Conservation (phyloP, 2,797 vertebrate species). For the Meriones psammophilus region DNA sequence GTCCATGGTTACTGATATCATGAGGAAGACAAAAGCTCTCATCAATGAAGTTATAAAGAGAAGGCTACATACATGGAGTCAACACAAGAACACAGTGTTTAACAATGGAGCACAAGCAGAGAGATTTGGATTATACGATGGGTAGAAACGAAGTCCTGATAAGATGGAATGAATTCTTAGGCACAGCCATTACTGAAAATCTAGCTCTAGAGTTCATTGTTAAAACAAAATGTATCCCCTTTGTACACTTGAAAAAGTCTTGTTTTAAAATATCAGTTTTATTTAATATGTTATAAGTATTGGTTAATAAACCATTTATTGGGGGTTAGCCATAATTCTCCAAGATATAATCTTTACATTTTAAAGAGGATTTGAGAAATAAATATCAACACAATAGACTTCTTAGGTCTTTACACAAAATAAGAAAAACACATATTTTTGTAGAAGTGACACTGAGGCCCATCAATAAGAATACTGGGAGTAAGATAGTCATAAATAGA, state of each 20-base stretch:
- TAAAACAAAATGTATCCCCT: background rate
- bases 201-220: background rate
- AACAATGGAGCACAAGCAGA: background rate
- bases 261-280: background rate
- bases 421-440: background rate
- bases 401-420: background rate
- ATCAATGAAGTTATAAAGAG: background rate
- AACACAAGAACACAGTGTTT: slow-evolving; percentile 27
- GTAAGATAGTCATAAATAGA: background rate
- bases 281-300: background rate
- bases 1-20: background rate
- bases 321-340: background rate
- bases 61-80: background rate
- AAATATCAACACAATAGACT: too few relatives aligned
- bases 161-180: slow-evolving; percentile 1
- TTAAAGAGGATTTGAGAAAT: background rate
- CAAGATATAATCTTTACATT: background rate
- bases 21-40: background rate
- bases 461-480: background rate
- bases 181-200: background rate
- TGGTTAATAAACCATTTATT: slow-evolving; percentile 38
- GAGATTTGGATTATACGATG: slow-evolving; percentile 13
- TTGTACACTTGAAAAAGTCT: background rate
- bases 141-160: background rate
- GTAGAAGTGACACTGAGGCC: background rate